Conservation (phyloP, 1,140 invertebrate species). For the Habropoda laboriosa region DNA sequence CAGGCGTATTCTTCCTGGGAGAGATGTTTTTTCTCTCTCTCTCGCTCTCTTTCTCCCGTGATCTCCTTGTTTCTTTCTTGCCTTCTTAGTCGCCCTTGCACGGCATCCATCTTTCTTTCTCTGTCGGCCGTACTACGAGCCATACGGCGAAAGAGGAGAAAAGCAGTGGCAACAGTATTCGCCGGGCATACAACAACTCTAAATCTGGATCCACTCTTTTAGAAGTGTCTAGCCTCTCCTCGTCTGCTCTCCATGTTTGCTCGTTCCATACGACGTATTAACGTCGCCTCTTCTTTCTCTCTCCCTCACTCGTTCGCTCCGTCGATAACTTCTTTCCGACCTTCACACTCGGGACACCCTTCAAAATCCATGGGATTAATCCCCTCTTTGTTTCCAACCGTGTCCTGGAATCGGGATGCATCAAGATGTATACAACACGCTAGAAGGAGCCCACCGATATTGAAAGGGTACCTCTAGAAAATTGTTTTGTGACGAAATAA, state of each 20-base stretch:
- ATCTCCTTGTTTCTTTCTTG: slow-evolving; percentile 14
- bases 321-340: slow-evolving; percentile 17
- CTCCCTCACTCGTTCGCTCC: too few relatives aligned
- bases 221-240: slow-evolving; percentile 65
- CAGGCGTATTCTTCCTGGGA: slow-evolving; percentile 73
- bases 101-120: neutral
- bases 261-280: neutral
- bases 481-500: slow-evolving; percentile 74
- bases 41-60: neutral
- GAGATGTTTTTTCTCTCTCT: slow-evolving; percentile 56
- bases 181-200: slow-evolving; percentile 65
- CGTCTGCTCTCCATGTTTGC: neutral
- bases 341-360: slow-evolving; percentile 6
- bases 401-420: neutral
- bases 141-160: slow-evolving; percentile 47
- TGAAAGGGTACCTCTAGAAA: slow-evolving; percentile 52
- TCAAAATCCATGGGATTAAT: neutral
- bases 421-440: neutral
- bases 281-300: neutral
- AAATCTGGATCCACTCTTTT: slow-evolving; percentile 73
- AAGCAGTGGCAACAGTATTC: slow-evolving; percentile 56
- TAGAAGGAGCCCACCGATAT: neutral
- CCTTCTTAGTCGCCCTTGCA: neutral
- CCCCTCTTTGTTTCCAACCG: slow-evolving; percentile 3
- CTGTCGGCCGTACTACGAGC: neutral